Percentiles rank a stretch among this genome's conserved stretches.
These are phyloP conservation scores for Semotilus atromaculatus DNA, from an alignment of 2,797 vertebrate species.

Conservation along the genomic window DNA sequence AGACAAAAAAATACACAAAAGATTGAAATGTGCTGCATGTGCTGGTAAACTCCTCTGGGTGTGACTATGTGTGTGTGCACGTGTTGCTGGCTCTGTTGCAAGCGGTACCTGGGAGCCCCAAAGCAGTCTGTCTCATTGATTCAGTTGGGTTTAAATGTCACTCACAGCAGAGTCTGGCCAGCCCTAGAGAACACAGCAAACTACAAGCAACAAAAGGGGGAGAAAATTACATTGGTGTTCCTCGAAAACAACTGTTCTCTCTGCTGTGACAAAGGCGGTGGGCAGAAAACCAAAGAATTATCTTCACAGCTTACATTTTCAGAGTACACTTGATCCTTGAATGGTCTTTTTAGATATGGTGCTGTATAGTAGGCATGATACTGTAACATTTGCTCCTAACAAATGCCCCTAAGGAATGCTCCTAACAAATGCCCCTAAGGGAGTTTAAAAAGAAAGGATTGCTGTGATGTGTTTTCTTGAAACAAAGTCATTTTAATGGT, in stretches of 20 bases:
- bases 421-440: background rate
- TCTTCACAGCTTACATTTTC: background rate
- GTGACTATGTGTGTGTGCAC: conserved; percentile 35
- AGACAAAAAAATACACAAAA: conserved; percentile 23
- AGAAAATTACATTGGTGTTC: conserved; percentile 34
- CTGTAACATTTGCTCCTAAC: background rate
- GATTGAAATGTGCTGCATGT: conserved; percentile 21
- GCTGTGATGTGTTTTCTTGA: background rate
- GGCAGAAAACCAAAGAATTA: conserved; percentile 6
- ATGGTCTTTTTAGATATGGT: background rate
- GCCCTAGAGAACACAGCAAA: conserved; percentile 42
- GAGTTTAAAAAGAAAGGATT: background rate
- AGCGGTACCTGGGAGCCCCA: conserved; percentile 45
- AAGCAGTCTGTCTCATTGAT: conserved; percentile 74
- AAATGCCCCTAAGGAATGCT: background rate
- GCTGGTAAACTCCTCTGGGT: conserved; percentile 33
- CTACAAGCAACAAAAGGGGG: conserved; percentile 27
- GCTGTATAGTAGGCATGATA: background rate
- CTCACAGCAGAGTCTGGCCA: conserved; percentile 70
- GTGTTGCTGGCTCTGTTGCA: conserved; percentile 39
- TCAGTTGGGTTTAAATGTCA: conserved; percentile 78
- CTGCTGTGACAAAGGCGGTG: conserved; percentile 7
- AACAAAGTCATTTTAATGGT: background rate
- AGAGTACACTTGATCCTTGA: background rate
- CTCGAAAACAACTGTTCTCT: conserved; percentile 44